Percentiles rank a stretch among this genome's conserved stretches.
phyloP scores from a whole-genome alignment of 2,888 invertebrate species.

The Galeruca laticollis region DNA sequence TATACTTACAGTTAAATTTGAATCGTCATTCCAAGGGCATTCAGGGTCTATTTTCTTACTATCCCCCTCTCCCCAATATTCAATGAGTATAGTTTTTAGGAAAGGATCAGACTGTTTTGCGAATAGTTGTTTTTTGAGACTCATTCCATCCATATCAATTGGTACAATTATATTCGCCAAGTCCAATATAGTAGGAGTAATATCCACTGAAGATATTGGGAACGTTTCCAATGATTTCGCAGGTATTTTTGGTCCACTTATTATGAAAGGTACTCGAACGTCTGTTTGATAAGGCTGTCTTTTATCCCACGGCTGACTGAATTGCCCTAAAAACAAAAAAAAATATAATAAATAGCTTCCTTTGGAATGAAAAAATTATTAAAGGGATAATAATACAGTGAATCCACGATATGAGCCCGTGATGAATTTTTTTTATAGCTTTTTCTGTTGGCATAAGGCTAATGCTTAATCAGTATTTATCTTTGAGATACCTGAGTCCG shows the following conservation, averaged over 20 bases:
- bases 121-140: constrained; percentile 57
- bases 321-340: constrained; percentile 76
- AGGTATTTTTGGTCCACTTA: constrained; percentile 80
- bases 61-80: constrained; percentile 85
- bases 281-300: constrained; percentile 93
- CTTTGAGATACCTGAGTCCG: too few species aligned
- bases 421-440: too few species aligned
- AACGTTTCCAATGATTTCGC: constrained; percentile 66
- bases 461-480: too few species aligned
- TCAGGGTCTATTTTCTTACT: constrained; percentile 68
- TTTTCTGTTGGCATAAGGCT: too few species aligned
- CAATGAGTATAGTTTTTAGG: constrained; percentile 77
- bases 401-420: too few species aligned
- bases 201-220: constrained; percentile 82
- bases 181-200: constrained; percentile 85
- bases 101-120: constrained; percentile 38
- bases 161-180: constrained; percentile 72
- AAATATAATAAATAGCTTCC: background rate
- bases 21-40: constrained; percentile 76
- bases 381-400: too few species aligned
- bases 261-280: constrained; percentile 83
- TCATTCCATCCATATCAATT: constrained; percentile 47
- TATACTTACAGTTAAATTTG: constrained; percentile 73
- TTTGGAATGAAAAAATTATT: too few species aligned
- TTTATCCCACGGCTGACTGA: constrained; percentile 89